phyloP scores from a whole-genome alignment of 2,113 vertebrate species.

The Sminthopsis crassicaudata region DNA sequence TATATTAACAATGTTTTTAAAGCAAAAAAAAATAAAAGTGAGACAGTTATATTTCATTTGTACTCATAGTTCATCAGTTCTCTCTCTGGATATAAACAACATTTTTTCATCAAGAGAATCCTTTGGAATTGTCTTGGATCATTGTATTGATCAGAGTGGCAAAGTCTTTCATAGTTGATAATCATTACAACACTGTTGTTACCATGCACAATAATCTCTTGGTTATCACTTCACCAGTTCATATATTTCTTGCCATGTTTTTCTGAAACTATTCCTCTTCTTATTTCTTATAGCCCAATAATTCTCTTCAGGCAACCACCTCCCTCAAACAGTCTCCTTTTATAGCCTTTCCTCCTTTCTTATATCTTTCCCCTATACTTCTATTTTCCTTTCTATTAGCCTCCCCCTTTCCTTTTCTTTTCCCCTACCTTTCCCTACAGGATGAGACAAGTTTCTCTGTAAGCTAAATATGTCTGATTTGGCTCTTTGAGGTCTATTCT shows the following conservation, averaged over 20 bases:
- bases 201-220: not conserved
- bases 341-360: no score
- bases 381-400: no score
- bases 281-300: not conserved
- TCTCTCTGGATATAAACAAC: not conserved
- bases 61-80: not conserved
- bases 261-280: not conserved
- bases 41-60: not conserved
- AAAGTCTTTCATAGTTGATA: no score
- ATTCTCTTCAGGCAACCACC: not conserved
- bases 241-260: not conserved
- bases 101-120: not conserved
- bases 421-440: no score
- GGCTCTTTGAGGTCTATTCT: no score
- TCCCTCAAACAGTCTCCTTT: no score
- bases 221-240: not conserved
- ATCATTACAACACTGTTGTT: not conserved
- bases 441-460: no score
- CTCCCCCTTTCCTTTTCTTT: no score
- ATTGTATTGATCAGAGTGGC: not conserved
- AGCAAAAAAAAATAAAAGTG: not conserved
- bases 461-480: no score
- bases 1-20: not conserved
- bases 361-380: no score
- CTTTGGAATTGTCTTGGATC: not conserved